Base-by-base conservation (phyloP, 2,888 invertebrate species). In the Galeruca laticollis region DNA sequence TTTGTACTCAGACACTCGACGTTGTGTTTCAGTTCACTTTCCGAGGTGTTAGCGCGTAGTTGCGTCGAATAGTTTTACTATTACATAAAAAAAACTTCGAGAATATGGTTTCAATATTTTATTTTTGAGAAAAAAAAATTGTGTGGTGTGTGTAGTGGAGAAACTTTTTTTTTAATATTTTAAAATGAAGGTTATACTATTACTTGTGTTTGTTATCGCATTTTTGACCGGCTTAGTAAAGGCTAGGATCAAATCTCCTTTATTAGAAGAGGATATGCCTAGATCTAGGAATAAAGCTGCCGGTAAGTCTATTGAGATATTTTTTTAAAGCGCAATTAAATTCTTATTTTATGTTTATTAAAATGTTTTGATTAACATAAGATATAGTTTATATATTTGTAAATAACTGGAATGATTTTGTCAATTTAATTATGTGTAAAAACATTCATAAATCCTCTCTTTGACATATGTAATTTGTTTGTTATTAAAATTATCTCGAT, bases 261-360 rank as follows among this genome's bases (percentile, higher is more conserved):
- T 84, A 20, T 60, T 83, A 33, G 82, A 82, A 65, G 84, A 84
- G 33, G 83, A 82, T 43, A 78, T 76, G 51, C 73, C 78, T 47
- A 81, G 80, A 69, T 78, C 80, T 15, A 80, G 81, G 74, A 83
- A 83, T 72, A 84, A 82, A 75, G 81, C 83, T 31, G 83, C 84
- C 78, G 84, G 84, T 84, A 76, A 73, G 79, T 77, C 54, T 59
- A 35, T 18, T 18, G 6, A 26, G 6, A 26, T 5, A 26, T 26
- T 40, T 56, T 63, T 56, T 64, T 56, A 21, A 47, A 56, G 18
- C 49, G 18, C 62, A 33, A 33, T 54, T 10, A 18, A 18, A 8
- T 33, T 9, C 31, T 35, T 33, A 33, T 33, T 62, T 52, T 15
- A 1, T 51, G 20, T 52, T 26, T 33, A 51, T 35, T 26, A 0